Percentiles rank a stretch among this genome's conserved stretches.
phyloP scores from a whole-genome alignment of 1,140 invertebrate genomes.

The Planococcus citri region DNA sequence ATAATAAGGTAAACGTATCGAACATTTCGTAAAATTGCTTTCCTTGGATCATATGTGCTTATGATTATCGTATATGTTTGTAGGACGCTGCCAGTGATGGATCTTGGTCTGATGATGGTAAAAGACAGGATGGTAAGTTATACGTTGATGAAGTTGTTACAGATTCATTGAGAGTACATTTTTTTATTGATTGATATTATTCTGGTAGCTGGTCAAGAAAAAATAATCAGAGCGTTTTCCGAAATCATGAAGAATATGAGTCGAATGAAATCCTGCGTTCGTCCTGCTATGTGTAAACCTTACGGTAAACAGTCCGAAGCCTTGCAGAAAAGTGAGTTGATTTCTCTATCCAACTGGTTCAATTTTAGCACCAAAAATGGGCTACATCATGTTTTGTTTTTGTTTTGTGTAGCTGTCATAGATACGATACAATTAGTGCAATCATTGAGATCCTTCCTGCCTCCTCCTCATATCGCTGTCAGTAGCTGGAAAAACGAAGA shows the following conservation, averaged over 20 bases:
- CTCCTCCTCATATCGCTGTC: constrained; percentile 70
- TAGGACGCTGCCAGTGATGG: not conserved
- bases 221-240: constrained; percentile 64
- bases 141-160: not conserved
- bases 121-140: constrained; percentile 21
- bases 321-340: constrained; percentile 68
- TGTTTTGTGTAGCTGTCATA: constrained; percentile 49
- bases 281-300: constrained; percentile 74
- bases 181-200: no score
- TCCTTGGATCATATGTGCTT: not conserved
- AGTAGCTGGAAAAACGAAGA: constrained; percentile 78
- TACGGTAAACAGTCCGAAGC: constrained; percentile 78
- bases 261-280: constrained; percentile 68
- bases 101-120: not conserved
- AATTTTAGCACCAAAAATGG: constrained; percentile 5
- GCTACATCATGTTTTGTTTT: constrained; percentile 22
- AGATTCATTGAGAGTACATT: not conserved
- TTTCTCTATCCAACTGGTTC: no score
- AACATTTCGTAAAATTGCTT: constrained; percentile 10
- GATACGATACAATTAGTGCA: constrained; percentile 75
- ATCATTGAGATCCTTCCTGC: constrained; percentile 63
- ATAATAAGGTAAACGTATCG: constrained; percentile 30
- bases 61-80: not conserved
- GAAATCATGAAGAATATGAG: constrained; percentile 75
- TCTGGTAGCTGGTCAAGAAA: constrained; percentile 57